Percentiles rank a stretch among this genome's conserved stretches.
These are phyloP conservation scores for Mystacides longicornis DNA, from an alignment of 2,888 invertebrate genomes.

Conservation along the genomic window DNA sequence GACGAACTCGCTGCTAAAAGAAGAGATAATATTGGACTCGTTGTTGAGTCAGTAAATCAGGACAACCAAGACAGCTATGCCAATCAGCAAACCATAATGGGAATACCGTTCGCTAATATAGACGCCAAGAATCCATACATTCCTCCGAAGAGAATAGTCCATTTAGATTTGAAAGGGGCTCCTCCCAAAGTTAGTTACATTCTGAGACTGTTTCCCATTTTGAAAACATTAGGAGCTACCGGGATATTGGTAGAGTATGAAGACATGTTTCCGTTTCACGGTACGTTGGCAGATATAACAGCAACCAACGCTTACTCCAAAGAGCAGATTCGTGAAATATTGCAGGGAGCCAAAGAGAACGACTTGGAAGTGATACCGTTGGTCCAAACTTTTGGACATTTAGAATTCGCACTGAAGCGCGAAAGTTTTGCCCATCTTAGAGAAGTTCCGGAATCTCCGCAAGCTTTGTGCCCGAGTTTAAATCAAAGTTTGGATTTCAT, in stretches of 20 bases:
- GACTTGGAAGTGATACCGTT: constrained; percentile 64
- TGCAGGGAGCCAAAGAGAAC: constrained; percentile 47
- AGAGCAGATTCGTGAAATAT: constrained; percentile 47
- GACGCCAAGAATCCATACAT: constrained; percentile 39
- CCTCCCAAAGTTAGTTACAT: constrained; percentile 57
- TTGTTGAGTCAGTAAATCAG: constrained; percentile 29
- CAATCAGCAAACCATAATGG: constrained; percentile 35
- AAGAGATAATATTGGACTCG: constrained; percentile 34
- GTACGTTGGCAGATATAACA: constrained; percentile 45
- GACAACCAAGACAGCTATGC: constrained; percentile 30
- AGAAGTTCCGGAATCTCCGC: constrained; percentile 58
- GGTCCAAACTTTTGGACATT: constrained; percentile 70
- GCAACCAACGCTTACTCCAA: constrained; percentile 55
- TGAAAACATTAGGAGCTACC: constrained; percentile 60
- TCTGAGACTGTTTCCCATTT: constrained; percentile 49
- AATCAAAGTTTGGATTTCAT: constrained; percentile 55
- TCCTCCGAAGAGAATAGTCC: constrained; percentile 49
- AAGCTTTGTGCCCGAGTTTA: constrained; percentile 65
- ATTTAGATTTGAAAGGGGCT: constrained; percentile 65
- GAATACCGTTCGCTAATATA: constrained; percentile 37
- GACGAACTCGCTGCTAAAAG: constrained; percentile 35
- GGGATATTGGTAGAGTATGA: constrained; percentile 71
- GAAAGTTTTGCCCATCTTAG: constrained; percentile 54
- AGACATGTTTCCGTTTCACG: constrained; percentile 73
- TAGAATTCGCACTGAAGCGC: constrained; percentile 65